Conservation (phyloP, 2,888 invertebrate species). For the Amphipyra tragopoginis region DNA sequence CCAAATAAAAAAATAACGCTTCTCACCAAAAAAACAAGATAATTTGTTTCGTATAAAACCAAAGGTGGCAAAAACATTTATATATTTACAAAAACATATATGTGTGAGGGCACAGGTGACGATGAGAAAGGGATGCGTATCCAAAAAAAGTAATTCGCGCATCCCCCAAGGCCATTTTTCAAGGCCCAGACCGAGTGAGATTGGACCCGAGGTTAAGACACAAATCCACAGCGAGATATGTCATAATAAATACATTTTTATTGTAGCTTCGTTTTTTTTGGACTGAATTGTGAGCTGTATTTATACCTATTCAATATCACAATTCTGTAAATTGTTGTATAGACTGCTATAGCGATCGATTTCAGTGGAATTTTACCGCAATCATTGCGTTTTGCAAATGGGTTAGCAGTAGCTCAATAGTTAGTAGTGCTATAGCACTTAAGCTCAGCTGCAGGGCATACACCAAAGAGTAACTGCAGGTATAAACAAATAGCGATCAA, state of each 20-base stretch:
- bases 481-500: no score
- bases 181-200: slow-evolving; percentile 55
- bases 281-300: no score
- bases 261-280: not conserved
- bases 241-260: slow-evolving; percentile 8
- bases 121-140: slow-evolving; percentile 61
- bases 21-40: slow-evolving; percentile 9
- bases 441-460: no score
- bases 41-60: slow-evolving; percentile 22
- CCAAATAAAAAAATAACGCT: not conserved
- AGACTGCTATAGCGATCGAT: no score
- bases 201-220: slow-evolving; percentile 49
- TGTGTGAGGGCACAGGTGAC: slow-evolving; percentile 57
- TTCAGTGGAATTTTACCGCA: no score
- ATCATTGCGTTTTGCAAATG: no score
- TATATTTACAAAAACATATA: slow-evolving; percentile 46
- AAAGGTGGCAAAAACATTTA: slow-evolving; percentile 17
- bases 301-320: no score
- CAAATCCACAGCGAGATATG: slow-evolving; percentile 23
- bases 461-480: no score
- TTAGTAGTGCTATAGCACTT: no score
- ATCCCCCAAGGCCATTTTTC: slow-evolving; percentile 63
- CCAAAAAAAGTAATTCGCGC: slow-evolving; percentile 63
- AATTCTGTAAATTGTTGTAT: not conserved
- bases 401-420: no score